Evolutionary conservation across 2,888 invertebrate species (phyloP).

Genomic region (Callyntrura sp.): DNA sequence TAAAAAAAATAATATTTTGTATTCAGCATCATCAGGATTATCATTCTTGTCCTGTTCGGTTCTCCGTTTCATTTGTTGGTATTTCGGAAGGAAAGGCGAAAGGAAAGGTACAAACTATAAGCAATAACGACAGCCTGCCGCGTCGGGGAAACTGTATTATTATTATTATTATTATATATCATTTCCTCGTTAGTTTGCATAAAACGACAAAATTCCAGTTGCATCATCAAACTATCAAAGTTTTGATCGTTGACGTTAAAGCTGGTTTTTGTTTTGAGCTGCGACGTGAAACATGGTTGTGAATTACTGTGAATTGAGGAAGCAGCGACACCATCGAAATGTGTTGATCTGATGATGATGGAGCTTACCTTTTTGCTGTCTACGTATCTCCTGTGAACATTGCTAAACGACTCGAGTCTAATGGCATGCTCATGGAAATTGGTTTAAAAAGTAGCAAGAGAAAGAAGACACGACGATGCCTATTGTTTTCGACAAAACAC

Average conservation of each 20-base stretch:
- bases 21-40: conserved; percentile 17
- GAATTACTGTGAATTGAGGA: background rate
- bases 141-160: conserved; percentile 31
- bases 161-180: too few relatives aligned
- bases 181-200: conserved; percentile 52
- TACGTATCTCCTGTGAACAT: conserved; percentile 28
- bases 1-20: conserved; percentile 15
- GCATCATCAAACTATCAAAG: background rate
- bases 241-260: conserved; percentile 41
- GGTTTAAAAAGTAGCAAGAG: conserved; percentile 9
- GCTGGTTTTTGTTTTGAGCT: background rate
- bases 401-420: conserved; percentile 50
- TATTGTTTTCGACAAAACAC: conserved; percentile 46
- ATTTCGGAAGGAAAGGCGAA: background rate
- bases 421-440: conserved; percentile 49
- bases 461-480: conserved; percentile 1
- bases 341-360: background rate
- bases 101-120: background rate
- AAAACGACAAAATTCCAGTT: background rate
- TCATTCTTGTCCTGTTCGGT: background rate
- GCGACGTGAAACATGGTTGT: background rate
- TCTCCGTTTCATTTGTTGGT: background rate
- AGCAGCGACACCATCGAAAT: too few relatives aligned
- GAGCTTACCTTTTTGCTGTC: background rate
- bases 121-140: background rate